Evolutionary conservation across 2,797 vertebrate species (phyloP), one percentile per base, ranked within the genome.

Genomic region (Nyctibius grandis): DNA sequence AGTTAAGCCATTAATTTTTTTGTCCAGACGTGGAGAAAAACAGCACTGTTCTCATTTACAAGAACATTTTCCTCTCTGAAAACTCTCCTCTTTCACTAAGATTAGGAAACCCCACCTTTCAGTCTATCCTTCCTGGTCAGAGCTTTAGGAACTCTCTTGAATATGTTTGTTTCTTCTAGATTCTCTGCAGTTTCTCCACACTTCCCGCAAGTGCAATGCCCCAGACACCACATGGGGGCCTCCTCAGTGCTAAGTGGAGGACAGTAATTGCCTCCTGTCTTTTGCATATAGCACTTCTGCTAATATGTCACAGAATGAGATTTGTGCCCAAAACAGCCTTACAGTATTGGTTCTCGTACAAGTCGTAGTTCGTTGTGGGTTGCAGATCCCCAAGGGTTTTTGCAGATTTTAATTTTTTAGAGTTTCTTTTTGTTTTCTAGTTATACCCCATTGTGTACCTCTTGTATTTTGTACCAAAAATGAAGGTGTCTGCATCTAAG

Each of bases 381-480:
- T 23, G 5, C 17, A 73, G 8, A 80, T 67, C 36, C 29, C 20
- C 5, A 31, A 20, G 18, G 9, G 6, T 17, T 73, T 36, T 65
- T 48, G 15, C 12, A 29, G 3, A 1, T 15, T 72, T 61, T 7
- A 13, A 1, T 0, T 8, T 78, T 65, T 29, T 7, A 4, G 6
- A 1, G 3, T 20, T 60, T 67, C 6, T 60, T 73, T 70, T 78
- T 65, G 8, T 42, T 79, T 78, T 70, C 16, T 81, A 31, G 19
- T 88, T 86, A 28, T 9, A 78, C 3, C 2, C 6, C 6, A 3
- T 22, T 50, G n/a, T 38, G 4, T 31, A 9, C 14, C 48, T 77
- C 53, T 50, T 51, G 15, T 72, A 18, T 64, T 89, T 86, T 68
- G 28, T 88, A 72, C 34, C 25, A 31, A 57, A 67, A 7, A 2